Evolutionary conservation across 92 coral and sea anemone species (phyloP), one percentile per base, ranked within the genome.

Genomic region (Scolanthus callimorphus): DNA sequence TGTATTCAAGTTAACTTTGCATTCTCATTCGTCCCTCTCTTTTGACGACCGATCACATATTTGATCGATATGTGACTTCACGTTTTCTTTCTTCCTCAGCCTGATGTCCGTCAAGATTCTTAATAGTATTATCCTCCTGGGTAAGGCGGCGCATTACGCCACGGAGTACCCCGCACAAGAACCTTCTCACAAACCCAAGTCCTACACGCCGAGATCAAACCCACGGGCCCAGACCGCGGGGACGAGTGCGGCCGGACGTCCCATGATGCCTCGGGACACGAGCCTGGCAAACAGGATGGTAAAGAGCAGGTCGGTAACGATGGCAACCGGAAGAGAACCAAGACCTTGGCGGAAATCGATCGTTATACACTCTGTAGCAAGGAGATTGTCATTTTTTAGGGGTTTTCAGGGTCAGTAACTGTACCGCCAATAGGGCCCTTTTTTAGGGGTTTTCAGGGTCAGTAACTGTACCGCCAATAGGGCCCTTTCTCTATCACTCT

Each of bases 351-450:
- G 21, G 99, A 94, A 65, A 88, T 94, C 17, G 90, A 94, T 28
- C 71, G 99, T 58, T 94, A 94, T 51, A 94, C 99, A 19, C 84
- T 94, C 28, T 92, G 98, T 43, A 88, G 89, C 29, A 94, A 94
- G 57, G 88, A 90, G 53, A 94, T 94, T 13, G 99, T 94, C 25
- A 50, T 77, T 55, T 84, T 84, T 59, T 82, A 64, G 69, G 20
- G n/a, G n/a, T n/a, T n/a, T n/a, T n/a, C n/a, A n/a, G n/a, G n/a
- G n/a, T n/a, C n/a, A n/a, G n/a, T n/a, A n/a, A n/a, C n/a, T n/a
- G n/a, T n/a, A n/a, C n/a, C n/a, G n/a, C n/a, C n/a, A n/a, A n/a
- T n/a, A n/a, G n/a, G n/a, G n/a, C n/a, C n/a, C n/a, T n/a, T n/a
- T n/a, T n/a, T n/a, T n/a, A n/a, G n/a, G n/a, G n/a, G n/a, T n/a